Percentiles rank a stretch among this genome's conserved stretches.
Evolutionary conservation across 2,113 vertebrate species (phyloP).

Genomic region (Sciurus niger): DNA sequence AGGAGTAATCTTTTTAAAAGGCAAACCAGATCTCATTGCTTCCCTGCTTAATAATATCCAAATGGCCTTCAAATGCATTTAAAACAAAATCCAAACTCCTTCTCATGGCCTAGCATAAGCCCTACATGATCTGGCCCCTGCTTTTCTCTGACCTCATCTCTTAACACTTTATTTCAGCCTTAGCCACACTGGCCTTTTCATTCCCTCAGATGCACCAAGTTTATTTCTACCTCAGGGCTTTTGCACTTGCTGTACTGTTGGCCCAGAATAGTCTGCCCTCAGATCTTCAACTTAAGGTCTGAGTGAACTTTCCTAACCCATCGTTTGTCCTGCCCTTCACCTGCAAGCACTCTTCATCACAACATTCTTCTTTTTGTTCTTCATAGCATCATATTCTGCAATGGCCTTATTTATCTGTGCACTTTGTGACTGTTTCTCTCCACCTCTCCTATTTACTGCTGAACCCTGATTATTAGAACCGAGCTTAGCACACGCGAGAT

Average conservation of each 20-base stretch:
- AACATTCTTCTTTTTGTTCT: neutral
- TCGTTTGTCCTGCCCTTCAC: neutral
- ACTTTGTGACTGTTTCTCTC: neutral
- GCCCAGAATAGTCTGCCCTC: neutral
- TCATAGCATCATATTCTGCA: neutral
- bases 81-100: slow-evolving; percentile 55
- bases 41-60: slow-evolving; percentile 30
- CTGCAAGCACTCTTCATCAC: neutral
- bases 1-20: slow-evolving; percentile 73
- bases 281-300: neutral
- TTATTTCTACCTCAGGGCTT: slow-evolving; percentile 22
- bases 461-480: neutral
- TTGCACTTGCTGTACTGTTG: neutral
- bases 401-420: neutral
- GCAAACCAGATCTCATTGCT: slow-evolving; percentile 55
- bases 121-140: neutral
- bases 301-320: neutral
- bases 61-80: slow-evolving; percentile 61
- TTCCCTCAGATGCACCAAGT: neutral
- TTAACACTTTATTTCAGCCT: neutral
- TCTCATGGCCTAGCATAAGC: neutral
- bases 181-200: neutral
- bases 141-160: neutral
- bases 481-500: neutral
- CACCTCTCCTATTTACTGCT: neutral